A percentile compares a stretch with the other conserved stretches of the same genome.
Conservation (phyloP, 2,888 invertebrate species). For the Empis livida region DNA sequence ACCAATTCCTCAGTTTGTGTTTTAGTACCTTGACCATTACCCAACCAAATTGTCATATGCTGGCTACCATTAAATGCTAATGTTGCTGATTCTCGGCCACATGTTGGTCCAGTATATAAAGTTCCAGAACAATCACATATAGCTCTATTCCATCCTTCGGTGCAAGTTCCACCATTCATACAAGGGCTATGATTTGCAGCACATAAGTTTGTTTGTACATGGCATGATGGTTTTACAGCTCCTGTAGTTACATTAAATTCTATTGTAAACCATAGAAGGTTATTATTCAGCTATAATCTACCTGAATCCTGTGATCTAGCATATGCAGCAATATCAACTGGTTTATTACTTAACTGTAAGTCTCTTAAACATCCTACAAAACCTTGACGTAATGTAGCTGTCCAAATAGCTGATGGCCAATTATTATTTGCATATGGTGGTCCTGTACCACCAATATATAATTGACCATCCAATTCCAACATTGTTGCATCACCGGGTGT, state of each 20-base stretch:
- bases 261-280: too few relatives aligned
- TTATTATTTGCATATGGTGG: conserved; percentile 62
- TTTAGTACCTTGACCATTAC: conserved; percentile 52
- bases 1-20: conserved; percentile 85
- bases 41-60: conserved; percentile 62
- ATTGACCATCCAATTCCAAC: conserved; percentile 73
- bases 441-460: conserved; percentile 82
- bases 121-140: conserved; percentile 88
- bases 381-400: conserved; percentile 75
- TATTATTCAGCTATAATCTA: too few relatives aligned
- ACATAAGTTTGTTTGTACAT: conserved; percentile 67
- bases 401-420: conserved; percentile 81
- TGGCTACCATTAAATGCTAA: conserved; percentile 81
- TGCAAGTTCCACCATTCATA: conserved; percentile 74
- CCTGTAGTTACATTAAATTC: too few relatives aligned
- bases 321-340: conserved; percentile 77
- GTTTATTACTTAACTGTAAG: conserved; percentile 73
- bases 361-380: conserved; percentile 91
- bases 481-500: conserved; percentile 82
- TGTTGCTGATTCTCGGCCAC: conserved; percentile 81
- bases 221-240: conserved; percentile 80
- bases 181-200: conserved; percentile 74
- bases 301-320: conserved; percentile 84
- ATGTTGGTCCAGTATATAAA: conserved; percentile 78
- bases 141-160: conserved; percentile 91